phyloP scores from a whole-genome alignment of 2,888 invertebrate species.

The Germaria angustata region DNA sequence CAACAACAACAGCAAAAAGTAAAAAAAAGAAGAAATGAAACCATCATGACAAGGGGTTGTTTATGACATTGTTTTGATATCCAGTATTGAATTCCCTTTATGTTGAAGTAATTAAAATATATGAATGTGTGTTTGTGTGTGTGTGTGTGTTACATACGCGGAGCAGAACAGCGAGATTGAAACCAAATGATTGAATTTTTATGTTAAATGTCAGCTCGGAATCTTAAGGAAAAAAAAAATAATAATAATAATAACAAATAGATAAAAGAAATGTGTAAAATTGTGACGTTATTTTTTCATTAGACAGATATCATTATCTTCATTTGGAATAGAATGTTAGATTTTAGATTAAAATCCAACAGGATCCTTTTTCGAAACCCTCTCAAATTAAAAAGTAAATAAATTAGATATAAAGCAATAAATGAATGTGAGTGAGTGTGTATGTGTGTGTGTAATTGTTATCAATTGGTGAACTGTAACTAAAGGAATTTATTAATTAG shows the following conservation, averaged over 20 bases:
- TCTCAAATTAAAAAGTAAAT: neutral
- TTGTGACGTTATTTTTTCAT: neutral
- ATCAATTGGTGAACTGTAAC: neutral
- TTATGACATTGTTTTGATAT: conserved; percentile 48
- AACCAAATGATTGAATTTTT: conserved; percentile 64
- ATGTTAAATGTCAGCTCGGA: conserved; percentile 61
- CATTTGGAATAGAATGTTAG: neutral
- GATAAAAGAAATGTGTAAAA: neutral
- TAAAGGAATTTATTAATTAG: neutral
- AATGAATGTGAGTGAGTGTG: neutral
- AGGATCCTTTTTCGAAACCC: neutral
- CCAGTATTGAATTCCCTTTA: conserved; percentile 27
- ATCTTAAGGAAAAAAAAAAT: neutral
- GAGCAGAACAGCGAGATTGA: conserved; percentile 17
- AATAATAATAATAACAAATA: no score
- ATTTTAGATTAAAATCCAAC: neutral
- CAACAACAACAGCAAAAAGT: no score
- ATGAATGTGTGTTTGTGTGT: neutral
- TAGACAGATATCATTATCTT: neutral
- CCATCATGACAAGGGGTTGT: conserved; percentile 59
- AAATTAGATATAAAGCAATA: neutral
- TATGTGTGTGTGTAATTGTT: neutral
- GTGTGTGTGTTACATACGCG: conserved; percentile 7
- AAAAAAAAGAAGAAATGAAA: neutral
- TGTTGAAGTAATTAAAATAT: conserved; percentile 54